Conservation (phyloP, 2,888 invertebrate species). For the Amphipyra berbera region DNA sequence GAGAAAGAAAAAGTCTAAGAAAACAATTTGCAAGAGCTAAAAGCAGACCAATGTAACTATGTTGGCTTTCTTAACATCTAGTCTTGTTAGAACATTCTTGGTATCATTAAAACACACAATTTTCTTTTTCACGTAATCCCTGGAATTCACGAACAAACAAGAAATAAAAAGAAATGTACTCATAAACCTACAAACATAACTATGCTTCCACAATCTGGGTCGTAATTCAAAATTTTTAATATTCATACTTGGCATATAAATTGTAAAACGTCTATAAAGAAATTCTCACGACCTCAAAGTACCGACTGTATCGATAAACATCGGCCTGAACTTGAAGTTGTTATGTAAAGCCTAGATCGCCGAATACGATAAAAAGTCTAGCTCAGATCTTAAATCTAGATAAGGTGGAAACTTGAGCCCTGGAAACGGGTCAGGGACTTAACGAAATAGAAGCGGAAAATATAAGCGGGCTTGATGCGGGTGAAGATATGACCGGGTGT, state of each 20-base stretch:
- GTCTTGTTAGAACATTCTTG: too few species aligned
- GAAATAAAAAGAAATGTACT: conserved; percentile 5
- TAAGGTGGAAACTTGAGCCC: conserved; percentile 76
- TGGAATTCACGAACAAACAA: conserved; percentile 4
- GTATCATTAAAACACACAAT: neutral
- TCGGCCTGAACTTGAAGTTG: conserved; percentile 75
- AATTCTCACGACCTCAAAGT: conserved; percentile 57
- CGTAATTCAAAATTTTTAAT: conserved; percentile 51
- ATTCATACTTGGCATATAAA: conserved; percentile 53
- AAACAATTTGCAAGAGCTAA: too few species aligned
- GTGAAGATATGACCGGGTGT: conserved; percentile 16
- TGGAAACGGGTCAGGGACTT: conserved; percentile 78
- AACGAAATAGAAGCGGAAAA: conserved; percentile 63
- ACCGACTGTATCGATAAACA: conserved; percentile 66
- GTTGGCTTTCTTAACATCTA: too few species aligned
- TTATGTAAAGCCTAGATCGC: conserved; percentile 74
- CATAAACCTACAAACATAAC: conserved; percentile 30
- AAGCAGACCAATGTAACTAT: too few species aligned
- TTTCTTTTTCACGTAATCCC: neutral
- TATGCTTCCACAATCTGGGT: conserved; percentile 34
- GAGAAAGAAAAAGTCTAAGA: too few species aligned
- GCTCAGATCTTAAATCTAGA: conserved; percentile 78
- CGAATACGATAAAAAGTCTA: conserved; percentile 73
- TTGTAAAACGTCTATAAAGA: conserved; percentile 49
- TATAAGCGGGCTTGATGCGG: conserved; percentile 43